Evolutionary conservation across 2,797 vertebrate species (phyloP).

Genomic region (Pseudochromis fuscus): DNA sequence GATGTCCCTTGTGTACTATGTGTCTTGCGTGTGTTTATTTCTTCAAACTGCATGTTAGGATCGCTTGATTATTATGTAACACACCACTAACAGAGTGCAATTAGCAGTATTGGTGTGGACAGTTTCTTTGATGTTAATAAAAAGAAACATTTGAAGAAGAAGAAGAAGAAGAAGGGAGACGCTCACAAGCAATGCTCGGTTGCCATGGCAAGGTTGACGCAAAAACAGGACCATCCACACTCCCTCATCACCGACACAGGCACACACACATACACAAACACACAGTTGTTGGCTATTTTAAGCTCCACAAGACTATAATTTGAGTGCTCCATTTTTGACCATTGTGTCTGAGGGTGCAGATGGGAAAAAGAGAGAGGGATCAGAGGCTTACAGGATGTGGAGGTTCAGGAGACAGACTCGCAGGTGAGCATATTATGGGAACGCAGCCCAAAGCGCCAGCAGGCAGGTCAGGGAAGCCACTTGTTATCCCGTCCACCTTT

Average conservation of each 20-base stretch:
- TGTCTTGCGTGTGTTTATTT: slow-evolving; percentile 37
- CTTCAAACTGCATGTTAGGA: slow-evolving; percentile 41
- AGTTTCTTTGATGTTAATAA: slow-evolving; percentile 78
- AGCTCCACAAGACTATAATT: slow-evolving; percentile 74
- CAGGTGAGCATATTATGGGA: slow-evolving; percentile 59
- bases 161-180: too few relatives aligned
- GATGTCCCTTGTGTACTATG: slow-evolving; percentile 34
- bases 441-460: slow-evolving; percentile 48
- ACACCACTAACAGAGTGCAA: slow-evolving; percentile 65
- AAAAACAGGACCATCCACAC: slow-evolving; percentile 61
- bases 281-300: slow-evolving; percentile 72
- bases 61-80: slow-evolving; percentile 48
- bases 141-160: slow-evolving; percentile 74
- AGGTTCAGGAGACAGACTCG: slow-evolving; percentile 28
- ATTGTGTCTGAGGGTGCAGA: slow-evolving; percentile 48
- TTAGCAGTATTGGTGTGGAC: slow-evolving; percentile 58
- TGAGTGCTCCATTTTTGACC: slow-evolving; percentile 66
- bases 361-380: slow-evolving; percentile 15
- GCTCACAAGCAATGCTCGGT: slow-evolving; percentile 74
- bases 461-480: slow-evolving; percentile 57
- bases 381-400: slow-evolving; percentile 34
- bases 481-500: slow-evolving; percentile 73
- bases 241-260: slow-evolving; percentile 26
- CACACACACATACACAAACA: slow-evolving; percentile 40
- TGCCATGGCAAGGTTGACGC: slow-evolving; percentile 84